Base-by-base conservation (phyloP, 2,888 invertebrate genomes). In the Sericinus montela region DNA sequence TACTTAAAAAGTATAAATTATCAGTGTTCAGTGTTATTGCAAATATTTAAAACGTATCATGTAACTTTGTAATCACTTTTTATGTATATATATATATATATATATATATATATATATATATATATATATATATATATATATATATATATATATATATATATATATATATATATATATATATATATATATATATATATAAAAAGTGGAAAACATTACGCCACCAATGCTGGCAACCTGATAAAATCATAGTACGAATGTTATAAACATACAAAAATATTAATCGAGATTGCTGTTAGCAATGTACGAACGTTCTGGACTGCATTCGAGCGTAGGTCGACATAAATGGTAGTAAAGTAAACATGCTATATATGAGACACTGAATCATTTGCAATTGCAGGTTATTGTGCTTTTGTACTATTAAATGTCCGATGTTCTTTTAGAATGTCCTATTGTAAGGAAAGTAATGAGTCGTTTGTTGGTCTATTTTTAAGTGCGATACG, bases 341-440 rank as follows among this genome's bases (percentile, higher is more conserved):
- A 81, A 83, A 83, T 83, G 82, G 82, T 73, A 80, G 75, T 74
- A 72, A 74, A 76, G 63, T 69, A 68, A 73, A 75, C 72, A 68
- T 63, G 63, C 62, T 68, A 69, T 75, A 73, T 53, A 76, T 76
- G 79, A 81, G 77, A 80, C 81, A 80, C 72, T 82, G 86, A 77
- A 87, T 83, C 85, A 85, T 87, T 87, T 84, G 85, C 88, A 88
- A 88, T 88, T 87, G 87, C 87, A 86, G 73, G 82, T 81, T 86
- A 86, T 85, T 87, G 87, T 87, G 68, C 79, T 75, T 81, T 84
- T 83, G 80, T 85, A 71, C 76, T 76, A 79, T 80, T 79, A 78
- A 82, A 80, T 73, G 75, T 75, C 72, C 70, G 74, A 59, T 69
- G 63, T 40, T 47, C 63, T 63, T 65, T 66, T 74, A 78, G 76